Conservation (phyloP, 2,888 invertebrate genomes). For the Volucella zonaria region DNA sequence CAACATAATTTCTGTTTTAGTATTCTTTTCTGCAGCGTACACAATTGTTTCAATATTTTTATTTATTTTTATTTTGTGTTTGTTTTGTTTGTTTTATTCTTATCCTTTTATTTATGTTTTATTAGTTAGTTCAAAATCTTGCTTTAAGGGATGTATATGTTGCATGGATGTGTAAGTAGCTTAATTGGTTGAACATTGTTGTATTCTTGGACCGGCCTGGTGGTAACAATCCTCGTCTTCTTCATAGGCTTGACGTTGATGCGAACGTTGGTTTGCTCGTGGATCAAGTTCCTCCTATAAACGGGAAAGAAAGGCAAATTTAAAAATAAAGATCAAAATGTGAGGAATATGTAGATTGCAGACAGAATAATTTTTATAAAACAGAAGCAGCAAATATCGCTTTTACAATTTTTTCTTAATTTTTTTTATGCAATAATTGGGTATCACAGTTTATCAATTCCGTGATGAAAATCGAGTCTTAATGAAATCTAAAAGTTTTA, state of each 20-base stretch:
- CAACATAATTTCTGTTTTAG: slow-evolving; percentile 23
- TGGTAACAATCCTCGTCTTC: slow-evolving; percentile 90
- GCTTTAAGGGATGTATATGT: slow-evolving; percentile 72
- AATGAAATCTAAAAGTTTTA: no score
- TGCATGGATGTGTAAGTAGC: slow-evolving; percentile 75
- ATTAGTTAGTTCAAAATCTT: slow-evolving; percentile 69
- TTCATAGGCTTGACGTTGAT: slow-evolving; percentile 87
- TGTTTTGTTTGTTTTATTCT: slow-evolving; percentile 40
- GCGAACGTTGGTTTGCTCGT: slow-evolving; percentile 87
- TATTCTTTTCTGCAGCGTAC: slow-evolving; percentile 56
- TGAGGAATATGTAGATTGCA: no score
- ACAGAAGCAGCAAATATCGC: no score
- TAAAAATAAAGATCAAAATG: background rate
- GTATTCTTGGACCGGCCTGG: slow-evolving; percentile 86
- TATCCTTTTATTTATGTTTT: slow-evolving; percentile 43
- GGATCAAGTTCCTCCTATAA: slow-evolving; percentile 88
- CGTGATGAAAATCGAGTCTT: no score
- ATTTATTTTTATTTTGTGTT: slow-evolving; percentile 26
- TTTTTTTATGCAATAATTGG: no score
- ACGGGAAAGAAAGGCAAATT: slow-evolving; percentile 5
- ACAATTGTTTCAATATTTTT: slow-evolving; percentile 37
- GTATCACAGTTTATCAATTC: no score
- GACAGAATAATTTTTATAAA: no score
- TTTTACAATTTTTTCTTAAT: no score
- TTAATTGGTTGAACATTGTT: slow-evolving; percentile 91